Evolutionary conservation across 1,140 invertebrate species (phyloP), one percentile per base, ranked within the genome.

Genomic region (Hypothenemus hampei): DNA sequence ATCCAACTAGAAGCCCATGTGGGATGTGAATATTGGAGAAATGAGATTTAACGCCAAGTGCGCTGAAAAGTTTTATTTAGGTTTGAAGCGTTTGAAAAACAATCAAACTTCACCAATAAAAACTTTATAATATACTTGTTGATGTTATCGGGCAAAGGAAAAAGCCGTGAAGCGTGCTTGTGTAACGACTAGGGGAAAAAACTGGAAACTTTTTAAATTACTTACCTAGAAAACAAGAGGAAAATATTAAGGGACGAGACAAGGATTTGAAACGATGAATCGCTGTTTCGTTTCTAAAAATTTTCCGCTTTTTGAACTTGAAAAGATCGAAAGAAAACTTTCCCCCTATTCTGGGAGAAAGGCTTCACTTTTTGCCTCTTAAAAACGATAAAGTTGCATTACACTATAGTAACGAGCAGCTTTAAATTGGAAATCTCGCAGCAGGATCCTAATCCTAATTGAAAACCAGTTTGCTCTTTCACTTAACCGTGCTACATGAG

Each of bases 81-180:
- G n/a, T n/a, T n/a, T n/a, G n/a, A n/a, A n/a, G n/a, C n/a, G n/a
- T n/a, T 44, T 8, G 39, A 4, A 15, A 44, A 23, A 20, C 41
- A 44, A 44, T 44, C 41, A 44, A 26, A 26, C 41, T 44, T 44
- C 23, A 6, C 23, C 41, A 24, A 23, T 44, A 44, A 24, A 44
- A 44, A 44, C 21, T 40, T 44, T 44, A 15, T 44, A 44, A 44
- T 40, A 11, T 40, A 40, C 37, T 40, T 40, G 37, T 40, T 40
- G 37, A 40, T 21, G 19, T 40, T 20, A 40, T 40, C 37, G 37
- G 16, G 16, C n/a, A 21, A 18, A 8, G 37, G 18, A 7, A 13
- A 37, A 6, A 10, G 20, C 37, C 26, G 13, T 31, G n/a, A n/a
- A n/a, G n/a, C n/a, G n/a, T n/a, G n/a, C n/a, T n/a, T n/a, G n/a